phyloP scores from a whole-genome alignment of 2,113 vertebrate genomes.

The Gila orcuttii region DNA sequence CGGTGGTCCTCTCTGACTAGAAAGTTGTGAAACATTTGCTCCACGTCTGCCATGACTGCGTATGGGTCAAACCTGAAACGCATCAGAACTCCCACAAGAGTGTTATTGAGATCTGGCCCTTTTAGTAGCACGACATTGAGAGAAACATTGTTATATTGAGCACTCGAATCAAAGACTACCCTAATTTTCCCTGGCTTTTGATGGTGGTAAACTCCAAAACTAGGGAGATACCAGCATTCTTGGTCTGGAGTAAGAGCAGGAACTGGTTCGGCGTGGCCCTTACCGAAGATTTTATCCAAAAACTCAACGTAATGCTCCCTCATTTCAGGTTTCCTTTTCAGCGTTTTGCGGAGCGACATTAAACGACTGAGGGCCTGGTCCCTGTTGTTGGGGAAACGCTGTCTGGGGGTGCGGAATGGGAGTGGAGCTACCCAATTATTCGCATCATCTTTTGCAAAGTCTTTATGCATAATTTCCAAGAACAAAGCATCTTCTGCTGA shows the following conservation, averaged over 20 bases:
- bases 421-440: neutral
- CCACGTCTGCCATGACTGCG: neutral
- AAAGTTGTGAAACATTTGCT: neutral
- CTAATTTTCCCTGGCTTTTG: constrained; percentile 6
- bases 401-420: neutral
- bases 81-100: neutral
- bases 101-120: neutral
- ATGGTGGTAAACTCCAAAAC: constrained; percentile 36
- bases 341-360: neutral
- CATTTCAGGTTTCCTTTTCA: neutral
- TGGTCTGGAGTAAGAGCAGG: neutral
- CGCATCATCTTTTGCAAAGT: neutral
- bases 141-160: neutral
- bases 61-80: neutral
- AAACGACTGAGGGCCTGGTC: neutral
- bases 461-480: neutral
- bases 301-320: neutral
- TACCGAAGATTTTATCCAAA: neutral
- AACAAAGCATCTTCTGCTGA: neutral
- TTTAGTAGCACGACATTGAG: neutral
- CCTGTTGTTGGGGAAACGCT: neutral
- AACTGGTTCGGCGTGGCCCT: constrained; percentile 2
- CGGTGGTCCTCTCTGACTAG: neutral
- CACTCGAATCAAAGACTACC: neutral
- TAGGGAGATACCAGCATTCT: constrained; percentile 30